These are phyloP conservation scores for Porites australiensis DNA, from an alignment of 64 coral and sea anemone genomes.

Conservation along the genomic window DNA sequence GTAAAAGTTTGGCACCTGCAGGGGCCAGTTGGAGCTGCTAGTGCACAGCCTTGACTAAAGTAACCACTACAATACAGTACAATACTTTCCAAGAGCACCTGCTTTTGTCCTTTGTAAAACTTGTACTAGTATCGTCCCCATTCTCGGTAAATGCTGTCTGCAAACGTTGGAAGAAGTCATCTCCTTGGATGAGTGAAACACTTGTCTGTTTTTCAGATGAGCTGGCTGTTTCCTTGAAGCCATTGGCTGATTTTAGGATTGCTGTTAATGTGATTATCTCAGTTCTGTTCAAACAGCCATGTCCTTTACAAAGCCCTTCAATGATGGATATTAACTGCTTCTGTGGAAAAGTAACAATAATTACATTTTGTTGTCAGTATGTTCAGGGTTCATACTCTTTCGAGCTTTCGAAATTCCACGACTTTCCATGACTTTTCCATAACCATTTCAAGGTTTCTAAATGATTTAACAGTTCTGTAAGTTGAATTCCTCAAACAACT, in stretches of 20 bases:
- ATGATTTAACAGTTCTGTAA: too few relatives aligned
- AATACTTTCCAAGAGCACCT: constrained; percentile 12
- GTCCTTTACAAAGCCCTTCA: constrained; percentile 98
- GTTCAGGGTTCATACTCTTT: too few relatives aligned
- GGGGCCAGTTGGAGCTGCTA: too few relatives aligned
- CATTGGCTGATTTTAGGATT: constrained; percentile 63
- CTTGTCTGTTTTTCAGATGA: background rate
- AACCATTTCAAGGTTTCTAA: too few relatives aligned
- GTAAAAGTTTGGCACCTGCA: too few relatives aligned
- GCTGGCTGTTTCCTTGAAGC: constrained; percentile 22
- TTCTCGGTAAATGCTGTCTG: constrained; percentile 48
- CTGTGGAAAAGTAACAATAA: constrained; percentile 41
- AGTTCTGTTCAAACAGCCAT: constrained; percentile 88
- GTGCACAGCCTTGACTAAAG: background rate
- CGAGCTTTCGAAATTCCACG: too few relatives aligned
- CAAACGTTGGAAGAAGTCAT: constrained; percentile 50
- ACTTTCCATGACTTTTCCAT: too few relatives aligned
- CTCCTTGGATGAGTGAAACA: background rate
- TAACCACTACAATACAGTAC: background rate
- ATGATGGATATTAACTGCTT: constrained; percentile 87
- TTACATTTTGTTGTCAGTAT: background rate
- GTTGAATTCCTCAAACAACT: too few relatives aligned
- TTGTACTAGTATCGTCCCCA: constrained; percentile 16
- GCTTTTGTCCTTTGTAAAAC: constrained; percentile 19
- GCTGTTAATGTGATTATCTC: constrained; percentile 83